A percentile compares a stretch with the other conserved stretches of the same genome.
phyloP scores from a whole-genome alignment of 2,113 vertebrate species.

The Rhinichthys klamathensis region DNA sequence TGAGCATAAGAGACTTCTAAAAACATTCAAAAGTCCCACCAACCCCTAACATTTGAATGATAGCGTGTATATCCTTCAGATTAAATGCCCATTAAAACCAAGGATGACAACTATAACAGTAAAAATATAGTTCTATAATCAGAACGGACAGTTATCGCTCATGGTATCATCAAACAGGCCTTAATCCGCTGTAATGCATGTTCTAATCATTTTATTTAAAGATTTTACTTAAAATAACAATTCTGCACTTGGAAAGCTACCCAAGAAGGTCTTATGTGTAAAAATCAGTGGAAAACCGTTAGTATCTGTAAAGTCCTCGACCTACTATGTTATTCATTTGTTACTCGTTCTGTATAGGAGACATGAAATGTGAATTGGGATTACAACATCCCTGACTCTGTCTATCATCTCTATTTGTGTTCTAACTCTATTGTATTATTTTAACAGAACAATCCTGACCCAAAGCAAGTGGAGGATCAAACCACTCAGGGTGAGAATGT shows the following conservation, averaged over 20 bases:
- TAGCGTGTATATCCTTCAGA: neutral
- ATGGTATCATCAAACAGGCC: no score
- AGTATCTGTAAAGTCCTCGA: neutral
- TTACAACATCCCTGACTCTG: neutral
- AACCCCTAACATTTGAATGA: neutral
- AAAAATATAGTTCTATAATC: no score
- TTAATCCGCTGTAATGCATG: neutral
- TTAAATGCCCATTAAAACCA: no score
- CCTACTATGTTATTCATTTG: neutral
- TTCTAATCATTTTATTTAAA: neutral
- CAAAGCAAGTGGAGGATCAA: constrained; percentile 16
- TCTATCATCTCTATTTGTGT: neutral
- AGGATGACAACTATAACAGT: no score
- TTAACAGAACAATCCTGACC: constrained; percentile 6
- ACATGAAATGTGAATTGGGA: neutral
- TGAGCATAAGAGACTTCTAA: no score
- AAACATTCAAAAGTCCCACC: no score
- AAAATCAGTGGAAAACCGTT: neutral
- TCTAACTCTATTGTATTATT: constrained; percentile 4
- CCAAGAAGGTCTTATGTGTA: neutral
- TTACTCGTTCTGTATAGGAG: neutral
- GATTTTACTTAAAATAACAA: neutral
- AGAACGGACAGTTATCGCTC: no score
- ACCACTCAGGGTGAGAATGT: neutral
- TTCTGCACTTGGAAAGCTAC: neutral